Evolutionary conservation across 2,888 invertebrate genomes (phyloP).

Genomic region (Endotricha flammealis): DNA sequence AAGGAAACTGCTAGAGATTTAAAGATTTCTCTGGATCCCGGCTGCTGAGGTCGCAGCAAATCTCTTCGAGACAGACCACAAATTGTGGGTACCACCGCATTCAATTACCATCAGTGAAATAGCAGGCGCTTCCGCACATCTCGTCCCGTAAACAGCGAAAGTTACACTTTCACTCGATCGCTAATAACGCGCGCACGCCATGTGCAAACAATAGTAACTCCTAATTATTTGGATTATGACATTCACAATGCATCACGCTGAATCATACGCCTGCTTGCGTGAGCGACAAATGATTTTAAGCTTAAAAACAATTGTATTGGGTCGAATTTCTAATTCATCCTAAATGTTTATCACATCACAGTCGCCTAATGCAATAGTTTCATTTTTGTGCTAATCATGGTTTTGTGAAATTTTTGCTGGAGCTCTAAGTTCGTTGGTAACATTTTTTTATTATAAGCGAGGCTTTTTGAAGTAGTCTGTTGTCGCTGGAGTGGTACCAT

Average conservation of each 20-base stretch:
- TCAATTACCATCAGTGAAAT: constrained; percentile 44
- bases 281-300: constrained; percentile 51
- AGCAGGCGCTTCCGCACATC: constrained; percentile 49
- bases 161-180: constrained; percentile 50
- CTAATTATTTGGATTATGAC: constrained; percentile 23
- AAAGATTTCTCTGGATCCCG: constrained; percentile 13
- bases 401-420: neutral
- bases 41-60: constrained; percentile 11
- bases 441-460: neutral
- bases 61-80: constrained; percentile 44
- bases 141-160: constrained; percentile 45
- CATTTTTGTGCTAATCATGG: constrained; percentile 1
- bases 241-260: constrained; percentile 63
- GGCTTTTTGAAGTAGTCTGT: constrained; percentile 1
- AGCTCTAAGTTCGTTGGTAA: neutral
- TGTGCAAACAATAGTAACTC: constrained; percentile 18
- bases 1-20: neutral
- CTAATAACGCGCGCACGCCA: constrained; percentile 25
- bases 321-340: neutral
- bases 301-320: constrained; percentile 24
- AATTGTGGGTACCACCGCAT: constrained; percentile 46
- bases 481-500: neutral
- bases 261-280: constrained; percentile 64
- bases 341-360: neutral
- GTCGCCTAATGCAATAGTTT: constrained; percentile 3